These are phyloP conservation scores for Delia radicum DNA, from an alignment of 1,140 invertebrate species.

Conservation along the genomic window DNA sequence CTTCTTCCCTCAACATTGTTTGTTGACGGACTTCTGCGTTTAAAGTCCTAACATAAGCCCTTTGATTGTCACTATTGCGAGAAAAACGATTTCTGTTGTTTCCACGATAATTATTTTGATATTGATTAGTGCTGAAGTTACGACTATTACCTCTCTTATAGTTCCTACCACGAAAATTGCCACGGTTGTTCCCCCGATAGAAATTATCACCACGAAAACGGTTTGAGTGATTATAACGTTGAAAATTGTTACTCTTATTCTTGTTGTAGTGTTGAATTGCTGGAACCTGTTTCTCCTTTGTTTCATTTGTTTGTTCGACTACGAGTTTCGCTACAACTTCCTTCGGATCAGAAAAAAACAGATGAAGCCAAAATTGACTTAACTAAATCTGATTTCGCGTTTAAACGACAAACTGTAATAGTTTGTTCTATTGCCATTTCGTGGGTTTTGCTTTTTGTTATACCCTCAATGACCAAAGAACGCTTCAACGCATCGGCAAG, in stretches of 20 bases:
- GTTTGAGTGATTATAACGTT: background rate
- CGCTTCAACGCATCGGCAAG: background rate
- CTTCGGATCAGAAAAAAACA: background rate
- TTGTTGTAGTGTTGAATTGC: background rate
- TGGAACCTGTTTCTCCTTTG: background rate
- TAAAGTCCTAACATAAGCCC: background rate
- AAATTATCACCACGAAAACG: background rate
- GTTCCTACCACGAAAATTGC: background rate
- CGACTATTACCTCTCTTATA: background rate
- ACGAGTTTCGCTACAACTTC: background rate
- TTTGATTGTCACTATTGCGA: background rate
- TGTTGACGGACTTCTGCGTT: background rate
- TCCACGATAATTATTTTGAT: background rate
- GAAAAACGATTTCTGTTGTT: background rate
- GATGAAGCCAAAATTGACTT: background rate
- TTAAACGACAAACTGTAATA: background rate
- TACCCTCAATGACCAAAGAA: background rate
- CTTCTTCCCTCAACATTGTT: background rate
- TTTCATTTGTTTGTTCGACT: constrained; percentile 6
- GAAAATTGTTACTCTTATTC: background rate
- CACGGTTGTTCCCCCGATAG: background rate
- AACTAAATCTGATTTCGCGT: background rate
- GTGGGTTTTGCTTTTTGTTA: background rate
- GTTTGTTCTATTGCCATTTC: background rate
- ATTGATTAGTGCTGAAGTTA: background rate